A percentile compares a stretch with the other conserved stretches of the same genome.
Evolutionary conservation across 2,113 vertebrate genomes (phyloP).

Genomic region (Rallus limicola): DNA sequence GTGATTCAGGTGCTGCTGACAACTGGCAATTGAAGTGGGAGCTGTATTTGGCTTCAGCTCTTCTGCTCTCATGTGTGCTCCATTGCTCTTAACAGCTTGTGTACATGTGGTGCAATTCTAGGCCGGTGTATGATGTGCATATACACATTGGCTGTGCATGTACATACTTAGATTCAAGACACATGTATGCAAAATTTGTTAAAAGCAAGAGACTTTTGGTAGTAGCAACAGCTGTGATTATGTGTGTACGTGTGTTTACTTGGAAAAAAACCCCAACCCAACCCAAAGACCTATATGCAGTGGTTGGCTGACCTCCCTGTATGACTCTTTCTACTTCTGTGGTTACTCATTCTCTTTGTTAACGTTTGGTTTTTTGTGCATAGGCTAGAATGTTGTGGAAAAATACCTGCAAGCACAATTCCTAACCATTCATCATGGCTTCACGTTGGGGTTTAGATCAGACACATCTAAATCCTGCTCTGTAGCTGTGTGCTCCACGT

Average conservation of each 20-base stretch:
- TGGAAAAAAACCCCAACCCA: not conserved
- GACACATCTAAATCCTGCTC: conserved; percentile 64
- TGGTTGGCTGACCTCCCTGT: conserved; percentile 43
- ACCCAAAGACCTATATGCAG: not conserved
- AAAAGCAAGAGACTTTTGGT: conserved; percentile 6
- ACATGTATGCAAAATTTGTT: conserved; percentile 18
- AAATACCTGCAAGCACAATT: conserved; percentile 66
- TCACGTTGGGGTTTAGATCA: conserved; percentile 51
- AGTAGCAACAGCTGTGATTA: not conserved
- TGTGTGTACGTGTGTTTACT: not conserved
- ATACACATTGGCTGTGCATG: not conserved
- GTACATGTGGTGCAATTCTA: not conserved
- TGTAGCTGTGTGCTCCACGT: conserved; percentile 51
- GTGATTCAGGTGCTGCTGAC: conserved; percentile 13
- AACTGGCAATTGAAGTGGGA: conserved; percentile 18
- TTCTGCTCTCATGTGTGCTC: not conserved
- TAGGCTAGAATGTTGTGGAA: conserved; percentile 49
- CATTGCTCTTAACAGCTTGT: conserved; percentile 6
- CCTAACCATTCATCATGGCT: conserved; percentile 54
- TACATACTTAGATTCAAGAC: not conserved
- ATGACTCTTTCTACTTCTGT: conserved; percentile 42
- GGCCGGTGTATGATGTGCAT: not conserved
- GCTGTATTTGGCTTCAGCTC: not conserved
- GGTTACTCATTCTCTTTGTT: conserved; percentile 35
- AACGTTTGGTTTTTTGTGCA: conserved; percentile 21